Base-by-base conservation (phyloP, 1,140 invertebrate species). In the Drosophila kanapiae region DNA sequence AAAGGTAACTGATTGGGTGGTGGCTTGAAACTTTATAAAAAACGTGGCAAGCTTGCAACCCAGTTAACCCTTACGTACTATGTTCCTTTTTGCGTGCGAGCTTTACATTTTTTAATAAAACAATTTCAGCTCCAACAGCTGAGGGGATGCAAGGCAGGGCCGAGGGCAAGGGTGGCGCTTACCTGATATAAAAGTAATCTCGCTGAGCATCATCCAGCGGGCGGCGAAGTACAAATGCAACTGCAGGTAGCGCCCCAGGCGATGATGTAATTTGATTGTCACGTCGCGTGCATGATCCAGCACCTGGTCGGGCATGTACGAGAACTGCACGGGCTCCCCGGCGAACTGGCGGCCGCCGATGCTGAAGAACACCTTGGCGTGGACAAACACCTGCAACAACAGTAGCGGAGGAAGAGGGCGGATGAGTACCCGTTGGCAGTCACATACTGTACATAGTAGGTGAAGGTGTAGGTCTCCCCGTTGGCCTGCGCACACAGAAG, bases 201-300 rank as follows among this genome's bases (percentile, higher is more conserved):
- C 97, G 88, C 97, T 97, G 75, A 98, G 95, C 94, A 98, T 95
- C 78, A 98, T 96, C 97, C 97, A 98, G 72, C 95, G 94, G 7
- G 96, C 94, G 51, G 96, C 96, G 91, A 98, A 98, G 93, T 96
- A 97, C 31, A 98, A 94, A 84, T 97, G 96, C 45, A 98, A 93
- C 91, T 96, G 96, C 37, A 98, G 93, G 92, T 95, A 97, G 64
- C 95, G 94, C 51, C 96, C 97, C 27, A 97, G 94, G 37, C 96
- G 94, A 84, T 97, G 95, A 84, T 97, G 95, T 47, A 98, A 94
- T 84, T 96, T 96, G 82, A 98, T 96, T 78, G 96, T 96, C 69
- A 98, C 96, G 85, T 97, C 96, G 48, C 97, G 94, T 49, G 97
- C 96, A 77, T 96, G 95, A 91, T 98, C 97, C 87, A 98, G 94